Conservation (phyloP, 1,140 invertebrate genomes). For the Centruroides vittatus region DNA sequence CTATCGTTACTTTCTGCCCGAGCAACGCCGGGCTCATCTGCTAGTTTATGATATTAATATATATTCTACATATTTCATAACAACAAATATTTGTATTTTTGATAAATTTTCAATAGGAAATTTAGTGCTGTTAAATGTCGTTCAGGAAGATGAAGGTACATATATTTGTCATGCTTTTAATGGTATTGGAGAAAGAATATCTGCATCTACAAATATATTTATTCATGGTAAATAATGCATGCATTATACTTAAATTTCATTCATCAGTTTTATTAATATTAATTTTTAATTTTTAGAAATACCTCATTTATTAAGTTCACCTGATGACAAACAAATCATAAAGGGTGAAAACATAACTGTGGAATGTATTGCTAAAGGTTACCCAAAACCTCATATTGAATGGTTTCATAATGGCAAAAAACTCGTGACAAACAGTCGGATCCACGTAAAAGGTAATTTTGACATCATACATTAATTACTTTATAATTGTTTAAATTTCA, state of each 20-base stretch:
- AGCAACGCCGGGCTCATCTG: too few species aligned
- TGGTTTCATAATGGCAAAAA: conserved; percentile 66
- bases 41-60: too few species aligned
- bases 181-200: conserved; percentile 20
- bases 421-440: background rate
- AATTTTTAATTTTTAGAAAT: conserved; percentile 18
- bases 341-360: conserved; percentile 49
- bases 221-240: conserved; percentile 22
- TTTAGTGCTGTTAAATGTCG: conserved; percentile 44
- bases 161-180: conserved; percentile 47
- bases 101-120: conserved; percentile 36
- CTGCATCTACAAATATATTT: conserved; percentile 20
- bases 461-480: background rate
- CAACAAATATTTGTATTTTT: conserved; percentile 5
- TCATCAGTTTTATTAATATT: background rate
- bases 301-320: conserved; percentile 41
- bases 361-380: conserved; percentile 47
- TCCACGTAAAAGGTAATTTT: background rate
- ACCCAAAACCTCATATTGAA: conserved; percentile 51
- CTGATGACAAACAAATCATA: conserved; percentile 40
- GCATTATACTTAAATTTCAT: background rate
- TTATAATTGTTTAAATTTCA: too few species aligned
- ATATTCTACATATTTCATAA: too few species aligned
- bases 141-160: conserved; percentile 45
- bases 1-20: too few species aligned